Conservation (phyloP, 1,140 invertebrate genomes). For the Drosophila arawakana region DNA sequence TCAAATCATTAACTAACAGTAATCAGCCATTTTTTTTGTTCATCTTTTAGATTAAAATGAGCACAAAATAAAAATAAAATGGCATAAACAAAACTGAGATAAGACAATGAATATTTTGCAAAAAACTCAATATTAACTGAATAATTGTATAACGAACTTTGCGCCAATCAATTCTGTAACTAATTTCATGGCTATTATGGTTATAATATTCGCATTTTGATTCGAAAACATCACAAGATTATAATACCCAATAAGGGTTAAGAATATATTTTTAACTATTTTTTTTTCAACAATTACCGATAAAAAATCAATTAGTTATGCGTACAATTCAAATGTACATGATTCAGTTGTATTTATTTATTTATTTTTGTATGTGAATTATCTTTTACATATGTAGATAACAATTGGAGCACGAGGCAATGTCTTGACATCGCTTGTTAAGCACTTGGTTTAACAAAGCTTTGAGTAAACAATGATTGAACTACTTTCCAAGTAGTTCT, state of each 20-base stretch:
- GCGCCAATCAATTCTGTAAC: not conserved
- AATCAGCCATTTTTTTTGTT: too few species aligned
- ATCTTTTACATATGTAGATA: constrained; percentile 13
- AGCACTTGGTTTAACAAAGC: constrained; percentile 18
- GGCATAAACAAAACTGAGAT: not conserved
- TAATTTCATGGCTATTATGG: not conserved
- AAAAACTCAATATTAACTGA: not conserved
- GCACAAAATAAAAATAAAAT: not conserved
- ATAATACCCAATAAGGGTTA: not conserved
- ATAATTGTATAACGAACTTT: not conserved
- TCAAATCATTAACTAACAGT: too few species aligned
- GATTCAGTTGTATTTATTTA: not conserved
- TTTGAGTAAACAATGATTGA: constrained; percentile 17
- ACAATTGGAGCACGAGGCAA: not conserved
- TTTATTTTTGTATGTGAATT: not conserved
- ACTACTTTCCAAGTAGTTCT: not conserved
- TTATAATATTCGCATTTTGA: not conserved
- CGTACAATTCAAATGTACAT: not conserved
- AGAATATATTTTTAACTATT: too few species aligned
- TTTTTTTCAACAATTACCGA: not conserved
- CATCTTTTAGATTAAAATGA: not conserved
- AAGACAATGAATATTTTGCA: not conserved
- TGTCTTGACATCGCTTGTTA: not conserved
- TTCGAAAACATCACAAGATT: not conserved
- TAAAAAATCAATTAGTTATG: constrained; percentile 20